Percentiles rank a stretch among this genome's conserved stretches.
Evolutionary conservation across 1,140 invertebrate genomes (phyloP).

Genomic region (Cheumatopsyche charites): DNA sequence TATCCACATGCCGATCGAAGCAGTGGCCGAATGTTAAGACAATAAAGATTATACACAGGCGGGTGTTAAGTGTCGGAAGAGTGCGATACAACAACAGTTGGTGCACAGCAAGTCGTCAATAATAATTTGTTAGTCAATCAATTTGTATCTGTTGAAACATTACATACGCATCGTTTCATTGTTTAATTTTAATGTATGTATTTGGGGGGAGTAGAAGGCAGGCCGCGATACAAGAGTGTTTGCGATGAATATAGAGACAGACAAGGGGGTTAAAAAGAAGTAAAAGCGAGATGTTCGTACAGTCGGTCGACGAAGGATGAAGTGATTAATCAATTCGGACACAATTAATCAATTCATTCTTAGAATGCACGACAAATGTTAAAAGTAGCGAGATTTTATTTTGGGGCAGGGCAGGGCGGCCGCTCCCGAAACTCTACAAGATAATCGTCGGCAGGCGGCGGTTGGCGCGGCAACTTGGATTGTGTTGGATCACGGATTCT

Average conservation of each 20-base stretch:
- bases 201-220: too few relatives aligned
- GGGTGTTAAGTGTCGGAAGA: slow-evolving; percentile 3
- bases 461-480: slow-evolving; percentile 32
- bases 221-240: too few relatives aligned
- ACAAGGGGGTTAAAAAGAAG: not conserved
- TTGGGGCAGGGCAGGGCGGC: slow-evolving; percentile 38
- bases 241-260: too few relatives aligned
- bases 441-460: slow-evolving; percentile 44
- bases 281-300: not conserved
- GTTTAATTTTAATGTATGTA: too few relatives aligned
- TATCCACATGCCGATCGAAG: slow-evolving; percentile 17
- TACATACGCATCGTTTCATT: too few relatives aligned
- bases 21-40: slow-evolving; percentile 12
- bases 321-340: too few relatives aligned
- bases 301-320: too few relatives aligned
- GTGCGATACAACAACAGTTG: too few relatives aligned
- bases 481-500: not conserved
- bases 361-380: slow-evolving; percentile 31
- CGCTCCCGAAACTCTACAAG: slow-evolving; percentile 48
- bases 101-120: too few relatives aligned
- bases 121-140: too few relatives aligned
- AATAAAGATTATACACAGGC: not conserved
- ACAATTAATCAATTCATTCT: not conserved
- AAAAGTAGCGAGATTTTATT: slow-evolving; percentile 41
- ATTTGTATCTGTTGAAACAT: too few relatives aligned